phyloP scores from a whole-genome alignment of 2,113 vertebrate species.

The Tragelaphus imberbis region DNA sequence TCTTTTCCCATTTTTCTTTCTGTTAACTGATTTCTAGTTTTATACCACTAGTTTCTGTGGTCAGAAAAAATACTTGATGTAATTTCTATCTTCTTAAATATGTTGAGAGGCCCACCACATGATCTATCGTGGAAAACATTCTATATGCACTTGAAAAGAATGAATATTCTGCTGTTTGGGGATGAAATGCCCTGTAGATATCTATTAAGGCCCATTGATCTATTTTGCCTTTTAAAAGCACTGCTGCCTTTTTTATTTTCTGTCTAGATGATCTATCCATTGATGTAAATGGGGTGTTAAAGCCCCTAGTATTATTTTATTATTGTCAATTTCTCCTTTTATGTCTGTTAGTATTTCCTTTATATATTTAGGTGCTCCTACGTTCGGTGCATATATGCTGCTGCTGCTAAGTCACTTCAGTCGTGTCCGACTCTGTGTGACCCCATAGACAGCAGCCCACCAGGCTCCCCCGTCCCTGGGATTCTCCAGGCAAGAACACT shows the following conservation, averaged over 20 bases:
- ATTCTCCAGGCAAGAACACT: too few relatives aligned
- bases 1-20: background rate
- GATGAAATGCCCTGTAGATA: background rate
- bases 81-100: background rate
- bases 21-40: background rate
- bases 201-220: background rate
- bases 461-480: too few relatives aligned
- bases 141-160: background rate
- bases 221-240: background rate
- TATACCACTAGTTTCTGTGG: background rate
- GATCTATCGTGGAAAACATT: background rate
- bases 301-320: background rate
- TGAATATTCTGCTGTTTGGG: background rate
- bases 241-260: background rate
- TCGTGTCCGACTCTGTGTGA: too few relatives aligned
- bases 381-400: background rate
- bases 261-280: background rate
- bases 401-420: too few relatives aligned
- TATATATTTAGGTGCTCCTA: background rate
- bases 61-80: background rate
- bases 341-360: background rate
- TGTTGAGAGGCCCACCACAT: background rate
- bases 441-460: too few relatives aligned
- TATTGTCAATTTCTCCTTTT: background rate
- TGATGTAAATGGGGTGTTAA: background rate